phyloP scores from a whole-genome alignment of 92 coral and sea anemone genomes.

The Actinostola sp. region DNA sequence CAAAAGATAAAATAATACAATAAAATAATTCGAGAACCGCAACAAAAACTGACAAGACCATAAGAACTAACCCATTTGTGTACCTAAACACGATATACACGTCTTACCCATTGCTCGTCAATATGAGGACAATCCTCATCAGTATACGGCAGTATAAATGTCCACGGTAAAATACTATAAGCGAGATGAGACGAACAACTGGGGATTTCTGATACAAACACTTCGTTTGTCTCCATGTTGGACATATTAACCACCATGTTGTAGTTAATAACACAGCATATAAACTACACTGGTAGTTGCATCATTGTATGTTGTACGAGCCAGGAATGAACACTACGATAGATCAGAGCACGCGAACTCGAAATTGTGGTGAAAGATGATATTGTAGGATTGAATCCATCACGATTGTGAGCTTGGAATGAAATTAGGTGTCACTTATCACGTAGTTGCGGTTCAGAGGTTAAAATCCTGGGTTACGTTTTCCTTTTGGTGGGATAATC shows the following conservation, averaged over 20 bases:
- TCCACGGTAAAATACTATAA: conserved; percentile 20
- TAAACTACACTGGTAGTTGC: neutral
- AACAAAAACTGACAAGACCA: neutral
- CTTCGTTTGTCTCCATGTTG: conserved; percentile 3
- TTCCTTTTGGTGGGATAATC: neutral
- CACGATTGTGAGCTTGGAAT: neutral
- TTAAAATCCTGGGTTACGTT: conserved; percentile 19
- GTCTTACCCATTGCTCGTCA: conserved; percentile 11
- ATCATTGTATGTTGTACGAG: neutral
- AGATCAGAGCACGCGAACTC: neutral
- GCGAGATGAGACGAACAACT: conserved; percentile 19
- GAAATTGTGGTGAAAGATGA: neutral
- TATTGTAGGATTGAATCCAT: neutral
- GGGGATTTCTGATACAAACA: neutral
- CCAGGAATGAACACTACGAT: neutral
- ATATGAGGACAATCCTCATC: neutral
- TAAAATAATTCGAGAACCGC: neutral
- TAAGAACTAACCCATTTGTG: too few relatives aligned
- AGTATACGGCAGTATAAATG: conserved; percentile 3
- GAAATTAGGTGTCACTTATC: conserved; percentile 8
- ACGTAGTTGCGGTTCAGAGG: conserved; percentile 10
- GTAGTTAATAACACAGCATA: neutral
- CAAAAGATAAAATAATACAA: neutral
- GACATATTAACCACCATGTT: conserved; percentile 30
- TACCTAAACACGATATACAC: neutral